A percentile compares a stretch with the other conserved stretches of the same genome.
Conservation (phyloP, 2,113 vertebrate species). For the Xenopus tropicalis region UCB_Xtro_10.0 CM004445.2:112297001-112297500, state of each 20-base stretch:
- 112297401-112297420: conserved; percentile 9
- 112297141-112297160: not conserved
- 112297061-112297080: not conserved
- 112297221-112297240: conserved; percentile 7
- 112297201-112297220: not conserved
- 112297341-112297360: not conserved
- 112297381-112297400: not conserved
- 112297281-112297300: conserved; percentile 13
- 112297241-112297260: conserved; percentile 9
- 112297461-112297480: not conserved
- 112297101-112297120: not conserved
- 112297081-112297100: not conserved
- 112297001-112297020: not conserved
- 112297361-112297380: conserved; percentile 3
- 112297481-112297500: not conserved
- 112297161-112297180: conserved; percentile 1
- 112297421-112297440: conserved; percentile 5
- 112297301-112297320: not conserved
- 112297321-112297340: conserved; percentile 1
- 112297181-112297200: not conserved
- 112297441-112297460: not conserved
- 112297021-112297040: too few relatives aligned
- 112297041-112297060: not conserved
- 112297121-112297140: not conserved
- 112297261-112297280: conserved; percentile 19